A percentile compares a stretch with the other conserved stretches of the same genome.
These are phyloP conservation scores for Synodontis membranacea DNA, from an alignment of 2,113 vertebrate species.

Conservation along the genomic window DNA sequence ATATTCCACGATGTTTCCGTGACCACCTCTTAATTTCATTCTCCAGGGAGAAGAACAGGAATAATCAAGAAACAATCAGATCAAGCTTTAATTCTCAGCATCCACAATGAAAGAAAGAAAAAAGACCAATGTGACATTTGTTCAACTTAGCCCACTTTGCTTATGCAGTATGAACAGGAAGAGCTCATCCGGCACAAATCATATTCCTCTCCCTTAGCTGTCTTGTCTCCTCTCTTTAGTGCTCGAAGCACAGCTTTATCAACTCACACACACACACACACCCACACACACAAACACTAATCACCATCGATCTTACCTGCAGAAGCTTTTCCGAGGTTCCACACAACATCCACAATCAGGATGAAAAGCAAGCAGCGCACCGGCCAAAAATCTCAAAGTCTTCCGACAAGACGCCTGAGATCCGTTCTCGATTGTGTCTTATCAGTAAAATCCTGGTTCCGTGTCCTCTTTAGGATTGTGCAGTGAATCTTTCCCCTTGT, in stretches of 20 bases:
- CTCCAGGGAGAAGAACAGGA: neutral
- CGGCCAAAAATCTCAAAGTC: slow-evolving; percentile 35
- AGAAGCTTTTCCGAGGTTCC: slow-evolving; percentile 57
- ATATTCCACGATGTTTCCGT: neutral
- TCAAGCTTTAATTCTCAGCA: neutral
- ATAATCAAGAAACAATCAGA: no score
- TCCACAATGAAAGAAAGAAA: neutral
- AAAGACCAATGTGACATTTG: neutral
- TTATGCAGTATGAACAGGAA: neutral
- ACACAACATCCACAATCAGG: slow-evolving; percentile 65
- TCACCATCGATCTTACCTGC: slow-evolving; percentile 67
- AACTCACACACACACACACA: slow-evolving; percentile 16
- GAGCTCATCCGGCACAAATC: neutral
- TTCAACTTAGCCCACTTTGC: neutral
- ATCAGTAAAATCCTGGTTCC: slow-evolving; percentile 28
- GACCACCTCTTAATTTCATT: neutral
- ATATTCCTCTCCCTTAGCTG: neutral
- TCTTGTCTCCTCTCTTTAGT: slow-evolving; percentile 1
- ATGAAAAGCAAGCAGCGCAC: slow-evolving; percentile 45
- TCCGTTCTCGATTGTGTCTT: slow-evolving; percentile 49
- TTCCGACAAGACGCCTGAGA: slow-evolving; percentile 23
- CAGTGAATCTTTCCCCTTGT: slow-evolving; percentile 6
- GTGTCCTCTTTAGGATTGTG: slow-evolving; percentile 16
- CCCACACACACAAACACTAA: neutral
- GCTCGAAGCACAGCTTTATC: slow-evolving; percentile 22